phyloP scores from a whole-genome alignment of 2,797 vertebrate genomes.

The Botia kubotai region DNA sequence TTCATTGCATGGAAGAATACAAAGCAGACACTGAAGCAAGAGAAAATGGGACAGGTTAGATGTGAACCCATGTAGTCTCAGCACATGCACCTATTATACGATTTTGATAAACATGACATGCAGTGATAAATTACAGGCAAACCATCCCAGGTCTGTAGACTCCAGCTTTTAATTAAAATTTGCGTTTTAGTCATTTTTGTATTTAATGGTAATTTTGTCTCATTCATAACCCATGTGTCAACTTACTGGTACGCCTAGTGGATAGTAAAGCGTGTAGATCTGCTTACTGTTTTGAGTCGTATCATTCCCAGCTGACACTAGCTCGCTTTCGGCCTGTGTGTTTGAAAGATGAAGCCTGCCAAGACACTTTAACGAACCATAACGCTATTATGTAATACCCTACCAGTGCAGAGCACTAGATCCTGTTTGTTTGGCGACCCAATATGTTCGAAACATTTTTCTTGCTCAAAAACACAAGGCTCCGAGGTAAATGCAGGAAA shows the following conservation, averaged over 20 bases:
- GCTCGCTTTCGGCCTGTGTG: slow-evolving; percentile 23
- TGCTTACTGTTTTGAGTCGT: not conserved
- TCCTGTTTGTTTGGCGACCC: slow-evolving; percentile 11
- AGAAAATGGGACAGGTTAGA: not conserved
- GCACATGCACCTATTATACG: too few species aligned
- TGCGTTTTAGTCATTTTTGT: not conserved
- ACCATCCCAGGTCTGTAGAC: too few species aligned
- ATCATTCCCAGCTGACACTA: slow-evolving; percentile 22
- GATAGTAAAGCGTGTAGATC: not conserved
- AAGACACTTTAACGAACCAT: slow-evolving; percentile 37
- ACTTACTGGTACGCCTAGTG: not conserved
- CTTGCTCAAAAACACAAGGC: not conserved
- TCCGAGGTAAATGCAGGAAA: not conserved
- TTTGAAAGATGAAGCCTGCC: slow-evolving; percentile 46
- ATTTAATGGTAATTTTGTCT: slow-evolving; percentile 3
- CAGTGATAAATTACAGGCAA: too few species aligned
- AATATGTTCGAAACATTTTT: not conserved
- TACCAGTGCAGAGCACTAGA: slow-evolving; percentile 20
- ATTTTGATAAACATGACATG: not conserved
- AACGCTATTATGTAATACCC: slow-evolving; percentile 49
- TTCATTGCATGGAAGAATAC: not conserved
- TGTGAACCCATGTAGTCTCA: not conserved
- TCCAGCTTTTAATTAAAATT: too few species aligned
- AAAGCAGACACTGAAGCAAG: not conserved
- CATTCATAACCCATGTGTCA: not conserved